Evolutionary conservation across 1,140 invertebrate genomes (phyloP), one percentile per base, ranked within the genome.

Genomic region (Neomicropteryx cornuta): DNA sequence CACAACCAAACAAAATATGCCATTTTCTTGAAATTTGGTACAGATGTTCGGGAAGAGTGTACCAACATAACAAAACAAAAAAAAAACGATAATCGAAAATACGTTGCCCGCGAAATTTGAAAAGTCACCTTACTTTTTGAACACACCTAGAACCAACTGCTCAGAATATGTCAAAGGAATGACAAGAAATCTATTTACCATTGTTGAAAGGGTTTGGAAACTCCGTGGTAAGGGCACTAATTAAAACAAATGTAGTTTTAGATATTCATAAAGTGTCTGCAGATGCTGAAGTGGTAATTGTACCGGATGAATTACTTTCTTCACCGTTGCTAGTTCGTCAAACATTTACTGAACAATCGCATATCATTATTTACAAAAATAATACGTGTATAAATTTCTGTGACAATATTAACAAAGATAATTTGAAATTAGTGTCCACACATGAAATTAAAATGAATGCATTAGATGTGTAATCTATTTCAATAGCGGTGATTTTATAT

Each of bases 321-420:
- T 32, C 41, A 3, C 39, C 44, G 14, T 14, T 49, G 11, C 19
- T 49, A 13, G 22, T 46, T 13, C 37, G 42, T 8, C 42, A 49
- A 23, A 30, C 42, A 1, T 49, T 38, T 23, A 47, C 45, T 16
- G 45, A 49, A 31, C 47, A 44, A 4, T 41, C 38, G 16, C 19
- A 49, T 21, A 39, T 44, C 23, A 27, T 22, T 8, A 36, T 46
- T 18, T 8, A 43, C 11, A 47, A 41, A 18, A 18, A 41, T 16
- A 4, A 13, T 5, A 18, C 4, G 13, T 21, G 6, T 27, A n/a
- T 41, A 24, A 19, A 17, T 8, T 39, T 46, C n/a, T 41, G 29
- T 22, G 16, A 40, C 18, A 38, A 31, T 21, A 23, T 19, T 17
- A 30, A 32, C 10, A 30, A 38, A 6, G 18, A 14, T 17, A 27